Evolutionary conservation across 2,888 invertebrate species (phyloP), one percentile per base, ranked within the genome.

Genomic region (Cremastobaeus sp.): DNA sequence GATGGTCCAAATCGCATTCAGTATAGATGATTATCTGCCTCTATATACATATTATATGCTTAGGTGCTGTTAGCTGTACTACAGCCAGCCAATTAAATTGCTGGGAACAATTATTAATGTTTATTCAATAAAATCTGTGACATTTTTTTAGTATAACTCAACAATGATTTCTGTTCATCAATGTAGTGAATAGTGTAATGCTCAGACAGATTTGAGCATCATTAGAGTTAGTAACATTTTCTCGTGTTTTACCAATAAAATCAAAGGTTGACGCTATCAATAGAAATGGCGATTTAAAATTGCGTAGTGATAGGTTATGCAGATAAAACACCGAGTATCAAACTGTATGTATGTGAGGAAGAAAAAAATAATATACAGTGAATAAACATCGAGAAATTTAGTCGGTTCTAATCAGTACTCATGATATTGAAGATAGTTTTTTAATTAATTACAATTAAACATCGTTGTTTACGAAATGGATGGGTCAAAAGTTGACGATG

Each of bases 401-500:
- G 34, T 43, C 14, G 11, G 25, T 34, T 20, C 9, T 32, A 5
- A 12, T 5, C 25, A 30, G 43, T 18, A 12, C 18, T 21, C 6
- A 43, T 34, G 39, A 12, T 28, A 32, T 20, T 57, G 6, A 21
- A n/a, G 9, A 17, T 20, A 17, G 11, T 21, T 45, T 25, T 15
- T 34, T 20, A 35, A 11, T 55, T 32, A 43, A 43, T n/a, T 18
- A 15, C 25, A 18, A 65, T 11, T 6, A 47, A 39, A 34, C n/a
- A 47, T 3, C 1, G 1, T 41, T 57, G 15, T 71, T 43, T 57
- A 37, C n/a, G 18, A 79, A 74, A 86, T 86, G 86, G 86, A 86
- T 66, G 80, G 77, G 74, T 78, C 69, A 76, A 86, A 86, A 78
- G 79, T 82, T 47, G 86, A 86, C 34, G 87, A 87, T 37, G 87